These are phyloP conservation scores for Sebastes reedi DNA, from an alignment of 2,797 vertebrate genomes.

Conservation along the genomic window DNA sequence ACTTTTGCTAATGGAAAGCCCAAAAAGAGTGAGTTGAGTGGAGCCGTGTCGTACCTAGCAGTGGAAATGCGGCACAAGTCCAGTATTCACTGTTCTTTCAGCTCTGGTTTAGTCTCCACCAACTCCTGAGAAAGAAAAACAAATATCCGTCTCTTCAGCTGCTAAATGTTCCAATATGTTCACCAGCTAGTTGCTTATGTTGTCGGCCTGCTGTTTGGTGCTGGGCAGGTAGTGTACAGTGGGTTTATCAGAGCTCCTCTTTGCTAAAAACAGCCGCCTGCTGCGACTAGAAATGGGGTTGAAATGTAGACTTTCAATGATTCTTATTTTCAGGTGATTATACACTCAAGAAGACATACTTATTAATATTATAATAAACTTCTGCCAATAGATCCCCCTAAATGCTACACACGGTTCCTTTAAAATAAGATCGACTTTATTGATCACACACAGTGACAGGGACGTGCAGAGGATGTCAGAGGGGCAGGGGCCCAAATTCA, in stretches of 20 bases:
- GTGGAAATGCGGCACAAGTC: background rate
- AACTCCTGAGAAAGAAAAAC: background rate
- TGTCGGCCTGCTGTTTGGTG: background rate
- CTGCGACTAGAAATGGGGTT: background rate
- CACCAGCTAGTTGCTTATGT: background rate
- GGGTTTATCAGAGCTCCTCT: background rate
- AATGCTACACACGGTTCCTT: background rate
- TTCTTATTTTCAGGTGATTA: background rate
- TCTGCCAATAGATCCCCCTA: background rate
- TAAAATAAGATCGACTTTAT: background rate
- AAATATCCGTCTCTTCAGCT: background rate
- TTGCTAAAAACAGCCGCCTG: background rate
- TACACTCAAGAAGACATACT: background rate
- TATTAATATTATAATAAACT: background rate
- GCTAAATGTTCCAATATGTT: background rate
- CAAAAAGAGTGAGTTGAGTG: background rate
- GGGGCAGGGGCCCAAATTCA: background rate
- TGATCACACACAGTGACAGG: background rate
- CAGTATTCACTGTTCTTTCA: background rate
- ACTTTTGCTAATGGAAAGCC: background rate
- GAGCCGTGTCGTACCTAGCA: too few relatives aligned
- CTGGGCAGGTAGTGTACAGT: background rate
- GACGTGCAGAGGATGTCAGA: background rate
- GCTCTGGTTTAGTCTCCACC: background rate
- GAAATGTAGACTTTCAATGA: too few relatives aligned